Conservation (phyloP, 2,113 vertebrate species). For the Eleginops maclovinus region DNA sequence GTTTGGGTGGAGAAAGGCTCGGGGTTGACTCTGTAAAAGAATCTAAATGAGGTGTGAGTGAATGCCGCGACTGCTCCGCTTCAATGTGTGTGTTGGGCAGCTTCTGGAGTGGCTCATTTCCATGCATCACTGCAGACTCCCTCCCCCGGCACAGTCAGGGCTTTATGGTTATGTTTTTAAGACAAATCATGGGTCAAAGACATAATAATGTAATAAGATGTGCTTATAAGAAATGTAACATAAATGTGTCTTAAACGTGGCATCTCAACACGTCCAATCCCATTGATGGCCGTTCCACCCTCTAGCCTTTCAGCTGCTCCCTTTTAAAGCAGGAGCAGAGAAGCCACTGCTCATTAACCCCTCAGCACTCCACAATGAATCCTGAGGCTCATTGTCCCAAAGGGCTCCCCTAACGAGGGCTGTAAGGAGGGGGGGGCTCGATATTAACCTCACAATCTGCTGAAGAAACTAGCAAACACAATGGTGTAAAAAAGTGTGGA, state of each 20-base stretch:
- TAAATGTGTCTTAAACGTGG: slow-evolving; percentile 48
- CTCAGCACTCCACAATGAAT: slow-evolving; percentile 92
- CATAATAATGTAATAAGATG: slow-evolving; percentile 13
- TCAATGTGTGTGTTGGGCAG: slow-evolving; percentile 34
- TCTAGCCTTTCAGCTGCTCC: slow-evolving; percentile 86
- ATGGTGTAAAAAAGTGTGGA: background rate
- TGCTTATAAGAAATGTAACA: slow-evolving; percentile 15
- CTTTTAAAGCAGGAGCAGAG: slow-evolving; percentile 88
- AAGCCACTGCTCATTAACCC: slow-evolving; percentile 98
- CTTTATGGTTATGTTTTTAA: slow-evolving; percentile 16
- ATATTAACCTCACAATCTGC: slow-evolving; percentile 13
- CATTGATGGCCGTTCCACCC: slow-evolving; percentile 76
- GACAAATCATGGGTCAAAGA: slow-evolving; percentile 8
- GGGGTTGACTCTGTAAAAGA: slow-evolving; percentile 62
- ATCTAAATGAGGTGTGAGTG: slow-evolving; percentile 60
- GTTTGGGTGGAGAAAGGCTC: slow-evolving; percentile 46
- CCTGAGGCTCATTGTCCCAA: slow-evolving; percentile 92
- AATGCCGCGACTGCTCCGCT: slow-evolving; percentile 43
- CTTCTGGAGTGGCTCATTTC: slow-evolving; percentile 61
- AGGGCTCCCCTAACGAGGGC: slow-evolving; percentile 90
- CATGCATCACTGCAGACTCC: slow-evolving; percentile 43
- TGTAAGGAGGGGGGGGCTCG: background rate
- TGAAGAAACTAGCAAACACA: background rate
- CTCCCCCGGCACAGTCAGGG: background rate
- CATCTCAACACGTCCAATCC: slow-evolving; percentile 19